Base-by-base conservation (phyloP, 37 sponge, comb jelly and placozoan genomes). In the Aphrocallistes beatrix region DNA sequence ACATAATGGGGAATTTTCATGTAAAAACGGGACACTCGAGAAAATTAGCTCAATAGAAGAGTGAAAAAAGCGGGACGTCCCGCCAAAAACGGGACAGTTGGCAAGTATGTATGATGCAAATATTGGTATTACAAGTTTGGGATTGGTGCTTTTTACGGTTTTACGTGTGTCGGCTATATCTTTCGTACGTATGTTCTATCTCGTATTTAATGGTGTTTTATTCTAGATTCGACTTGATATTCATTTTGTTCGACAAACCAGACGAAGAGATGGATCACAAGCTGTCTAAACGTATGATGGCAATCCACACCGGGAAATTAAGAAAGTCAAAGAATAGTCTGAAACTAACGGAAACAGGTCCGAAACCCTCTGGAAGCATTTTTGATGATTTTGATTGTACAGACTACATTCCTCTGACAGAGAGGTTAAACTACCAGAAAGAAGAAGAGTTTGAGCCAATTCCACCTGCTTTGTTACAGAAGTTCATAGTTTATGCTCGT, bases 221-320 rank as follows among this genome's bases (percentile, higher is more conserved):
- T 60, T 60, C 8, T 60, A 60, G 75, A 60, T 60, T 48, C 0
- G 42, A 21, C n/a, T 60, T 88, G 86, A 85, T 96, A 1, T 97
- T 97, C 84, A 94, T 97, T 28, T 87, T 97, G 37, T 86, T 97
- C 45, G 99, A 97, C 86, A 91, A 88, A 39, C 99, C 95, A n/a
- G 95, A 97, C 90, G 91, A 94, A 50, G 96, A 95, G 83, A 87
- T 90, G 86, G 99, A 98, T 89, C 86, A 51, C 23, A 81, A 90
- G 48, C 89, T 98, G 39, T 95, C 96, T 17, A 93, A 93, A 51
- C 96, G 95, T 83, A 92, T 98, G 23, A 92, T 98, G 94, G 85
- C 96, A 0, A 86, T 93, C 50, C 99, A 98, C 83, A 85, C 93
- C 39, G 90, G 89, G 16, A 87, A 87, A 51, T n/a, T 49, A 19